Conservation (phyloP, 2,113 vertebrate genomes). For the Carettochelys insculpta region DNA sequence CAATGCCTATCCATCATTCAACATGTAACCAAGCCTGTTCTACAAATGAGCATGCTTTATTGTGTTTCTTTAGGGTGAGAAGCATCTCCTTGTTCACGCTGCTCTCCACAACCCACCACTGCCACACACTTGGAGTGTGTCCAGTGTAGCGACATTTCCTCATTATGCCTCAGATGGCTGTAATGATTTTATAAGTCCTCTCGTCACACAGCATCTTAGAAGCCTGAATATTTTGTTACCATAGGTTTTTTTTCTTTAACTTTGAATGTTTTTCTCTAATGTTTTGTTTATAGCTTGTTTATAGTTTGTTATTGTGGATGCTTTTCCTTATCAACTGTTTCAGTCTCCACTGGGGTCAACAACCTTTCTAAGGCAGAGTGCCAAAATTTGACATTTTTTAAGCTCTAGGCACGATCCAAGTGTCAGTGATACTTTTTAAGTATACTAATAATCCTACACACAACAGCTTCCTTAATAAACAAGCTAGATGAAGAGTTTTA, state of each 20-base stretch:
- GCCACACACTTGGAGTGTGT: neutral
- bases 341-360: too few relatives aligned
- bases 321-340: neutral
- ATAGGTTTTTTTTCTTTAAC: neutral
- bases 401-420: too few relatives aligned
- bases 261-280: neutral
- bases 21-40: neutral
- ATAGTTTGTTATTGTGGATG: too few relatives aligned
- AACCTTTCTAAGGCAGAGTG: too few relatives aligned
- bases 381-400: too few relatives aligned
- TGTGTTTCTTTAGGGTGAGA: neutral
- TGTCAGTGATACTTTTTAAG: too few relatives aligned
- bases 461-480: too few relatives aligned
- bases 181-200: neutral
- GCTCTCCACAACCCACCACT: neutral
- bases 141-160: neutral
- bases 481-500: too few relatives aligned
- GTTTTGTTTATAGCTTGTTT: neutral
- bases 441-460: too few relatives aligned
- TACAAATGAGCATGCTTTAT: neutral
- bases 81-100: neutral
- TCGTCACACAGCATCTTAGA: neutral
- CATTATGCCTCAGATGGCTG: neutral
- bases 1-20: neutral
- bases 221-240: neutral